Evolutionary conservation across 1,140 invertebrate species (phyloP), one percentile per base, ranked within the genome.

Genomic region (Contarinia nasturtii): DNA sequence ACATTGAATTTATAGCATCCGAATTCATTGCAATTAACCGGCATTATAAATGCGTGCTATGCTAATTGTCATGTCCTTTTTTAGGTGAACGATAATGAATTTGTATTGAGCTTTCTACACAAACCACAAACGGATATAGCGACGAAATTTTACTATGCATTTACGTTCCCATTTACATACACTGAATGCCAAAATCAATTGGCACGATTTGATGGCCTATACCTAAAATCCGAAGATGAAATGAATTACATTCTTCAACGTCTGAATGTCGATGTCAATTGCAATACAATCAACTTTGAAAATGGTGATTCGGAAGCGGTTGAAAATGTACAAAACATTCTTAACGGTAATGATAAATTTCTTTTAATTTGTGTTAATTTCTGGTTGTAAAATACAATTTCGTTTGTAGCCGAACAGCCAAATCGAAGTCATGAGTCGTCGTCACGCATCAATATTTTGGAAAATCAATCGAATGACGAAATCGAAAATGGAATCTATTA

Each of bases 91-190:
- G 72, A 76, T 51, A 71, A 76, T 51, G 73, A 79, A 50, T 91
- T 90, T 61, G 80, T 77, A 21, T 61, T 92, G 48, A 82, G 76
- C 44, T 93, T 91, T 63, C 78, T 75, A 52, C 84, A 82, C 58
- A 68, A 74, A 14, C 80, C 83, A 27, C 71, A 79, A 27, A 81
- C 86, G 51, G 75, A 77, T 12, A 81, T 79, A 18, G 7, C 14
- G 2, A 19, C 27, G 19, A 7, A 33, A 18, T 19, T 19, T 34
- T 92, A 88, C 65, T 86, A 93, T 70, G 87, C 88, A 1, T 94
- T 93, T 63, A 90, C 87, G 21, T 93, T 86, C 66, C 90, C 90
- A 17, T 92, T 80, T 67, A 82, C 86, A 0, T 92, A 89, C 57
- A 69, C 71, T 0, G 86, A 93, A 49, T 72, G 77, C 54, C 59